These are phyloP conservation scores for Diprion similis DNA, from an alignment of 1,140 invertebrate species.

Conservation along the genomic window DNA sequence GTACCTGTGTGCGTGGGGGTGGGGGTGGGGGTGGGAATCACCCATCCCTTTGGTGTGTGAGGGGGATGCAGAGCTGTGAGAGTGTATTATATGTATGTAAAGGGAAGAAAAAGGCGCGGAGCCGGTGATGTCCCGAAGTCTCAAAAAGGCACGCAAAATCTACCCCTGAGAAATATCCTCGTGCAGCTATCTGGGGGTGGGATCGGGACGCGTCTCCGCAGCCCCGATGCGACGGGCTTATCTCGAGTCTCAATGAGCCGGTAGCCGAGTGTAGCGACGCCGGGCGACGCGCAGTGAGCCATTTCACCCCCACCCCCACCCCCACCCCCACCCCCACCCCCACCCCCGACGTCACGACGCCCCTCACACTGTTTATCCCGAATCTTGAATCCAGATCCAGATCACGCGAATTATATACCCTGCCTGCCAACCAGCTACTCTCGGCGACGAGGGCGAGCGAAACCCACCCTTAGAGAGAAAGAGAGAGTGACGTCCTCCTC, in stretches of 20 bases:
- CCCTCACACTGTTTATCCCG: conserved; percentile 21
- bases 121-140: not conserved
- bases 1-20: too few species aligned
- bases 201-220: not conserved
- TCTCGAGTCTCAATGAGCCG: conserved; percentile 1
- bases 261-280: not conserved
- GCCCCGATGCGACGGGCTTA: conserved; percentile 3
- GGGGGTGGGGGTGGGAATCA: too few species aligned
- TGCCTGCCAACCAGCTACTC: conserved; percentile 8
- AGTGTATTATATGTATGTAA: not conserved
- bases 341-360: conserved; percentile 32
- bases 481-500: too few species aligned
- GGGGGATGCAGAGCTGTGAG: too few species aligned
- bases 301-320: conserved; percentile 10
- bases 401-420: conserved; percentile 25
- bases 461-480: too few species aligned
- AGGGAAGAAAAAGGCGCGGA: not conserved
- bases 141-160: not conserved
- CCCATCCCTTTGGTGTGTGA: too few species aligned
- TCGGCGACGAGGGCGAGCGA: conserved; percentile 8
- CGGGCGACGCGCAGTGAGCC: not conserved
- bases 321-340: conserved; percentile 3
- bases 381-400: conserved; percentile 7
- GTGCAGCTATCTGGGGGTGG: not conserved
- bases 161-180: not conserved